A percentile compares a stretch with the other conserved stretches of the same genome.
phyloP scores from a whole-genome alignment of 1,140 invertebrate species.

The Olivierus martensii region DNA sequence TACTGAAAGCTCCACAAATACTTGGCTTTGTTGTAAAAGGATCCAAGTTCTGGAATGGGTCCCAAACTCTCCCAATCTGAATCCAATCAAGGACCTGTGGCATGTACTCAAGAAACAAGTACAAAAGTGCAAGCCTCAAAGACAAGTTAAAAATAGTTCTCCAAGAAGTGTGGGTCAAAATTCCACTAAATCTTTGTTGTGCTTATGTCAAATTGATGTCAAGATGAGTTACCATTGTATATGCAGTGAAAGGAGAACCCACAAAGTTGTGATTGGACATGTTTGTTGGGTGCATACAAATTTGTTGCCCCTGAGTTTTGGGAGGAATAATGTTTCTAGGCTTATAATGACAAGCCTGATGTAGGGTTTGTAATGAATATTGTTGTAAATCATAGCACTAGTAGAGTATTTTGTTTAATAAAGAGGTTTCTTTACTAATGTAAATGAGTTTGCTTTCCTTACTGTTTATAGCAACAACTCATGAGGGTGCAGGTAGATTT shows the following conservation, averaged over 20 bases:
- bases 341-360: too few relatives aligned
- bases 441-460: too few relatives aligned
- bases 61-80: neutral
- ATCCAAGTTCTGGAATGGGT: too few relatives aligned
- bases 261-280: neutral
- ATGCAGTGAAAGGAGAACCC: neutral
- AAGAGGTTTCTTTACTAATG: too few relatives aligned
- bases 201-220: neutral
- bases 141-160: neutral
- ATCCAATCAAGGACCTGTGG: neutral
- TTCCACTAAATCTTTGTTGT: neutral
- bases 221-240: neutral
- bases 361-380: too few relatives aligned
- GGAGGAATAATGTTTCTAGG: neutral
- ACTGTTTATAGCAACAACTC: too few relatives aligned
- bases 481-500: too few relatives aligned
- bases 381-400: too few relatives aligned
- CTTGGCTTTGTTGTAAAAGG: neutral
- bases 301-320: neutral
- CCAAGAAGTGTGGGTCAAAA: neutral
- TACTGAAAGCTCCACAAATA: neutral
- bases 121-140: neutral
- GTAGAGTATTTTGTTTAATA: too few relatives aligned
- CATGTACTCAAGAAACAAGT: neutral
- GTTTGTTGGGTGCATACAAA: neutral